Percentiles rank a stretch among this genome's conserved stretches.
Conservation (phyloP, 2,797 vertebrate species). For the Staurois parvus region DNA sequence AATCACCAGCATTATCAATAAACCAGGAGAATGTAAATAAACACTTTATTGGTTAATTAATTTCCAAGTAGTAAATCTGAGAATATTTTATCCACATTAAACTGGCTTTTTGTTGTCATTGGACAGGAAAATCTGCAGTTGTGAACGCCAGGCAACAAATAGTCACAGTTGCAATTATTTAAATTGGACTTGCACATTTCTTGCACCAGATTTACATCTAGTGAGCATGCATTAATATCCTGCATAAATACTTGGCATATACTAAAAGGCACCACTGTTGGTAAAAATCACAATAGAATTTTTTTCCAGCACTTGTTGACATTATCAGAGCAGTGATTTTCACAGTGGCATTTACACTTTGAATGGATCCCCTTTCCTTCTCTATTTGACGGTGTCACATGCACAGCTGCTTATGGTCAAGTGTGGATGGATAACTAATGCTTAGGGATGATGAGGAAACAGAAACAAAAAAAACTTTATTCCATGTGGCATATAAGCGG, state of each 20-base stretch:
- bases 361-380: slow-evolving; percentile 42
- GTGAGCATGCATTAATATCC: background rate
- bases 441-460: slow-evolving; percentile 35
- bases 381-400: slow-evolving; percentile 18
- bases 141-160: background rate
- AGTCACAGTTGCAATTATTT: slow-evolving; percentile 28
- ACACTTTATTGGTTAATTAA: too few species aligned
- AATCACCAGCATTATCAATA: too few species aligned
- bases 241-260: background rate
- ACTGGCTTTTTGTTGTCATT: background rate
- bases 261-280: background rate
- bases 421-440: slow-evolving; percentile 50
- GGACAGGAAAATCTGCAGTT: background rate
- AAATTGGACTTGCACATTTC: slow-evolving; percentile 24
- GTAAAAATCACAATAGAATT: slow-evolving; percentile 27
- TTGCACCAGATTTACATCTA: background rate
- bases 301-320: slow-evolving; percentile 32
- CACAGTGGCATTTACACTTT: slow-evolving; percentile 51
- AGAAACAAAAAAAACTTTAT: slow-evolving; percentile 56
- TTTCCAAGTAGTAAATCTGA: too few species aligned
- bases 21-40: too few species aligned
- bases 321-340: slow-evolving; percentile 33
- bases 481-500: slow-evolving; percentile 32
- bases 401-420: slow-evolving; percentile 44
- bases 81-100: too few species aligned